These are phyloP conservation scores for Ahaetulla prasina DNA, from an alignment of 2,113 vertebrate species.

Conservation along the genomic window DNA sequence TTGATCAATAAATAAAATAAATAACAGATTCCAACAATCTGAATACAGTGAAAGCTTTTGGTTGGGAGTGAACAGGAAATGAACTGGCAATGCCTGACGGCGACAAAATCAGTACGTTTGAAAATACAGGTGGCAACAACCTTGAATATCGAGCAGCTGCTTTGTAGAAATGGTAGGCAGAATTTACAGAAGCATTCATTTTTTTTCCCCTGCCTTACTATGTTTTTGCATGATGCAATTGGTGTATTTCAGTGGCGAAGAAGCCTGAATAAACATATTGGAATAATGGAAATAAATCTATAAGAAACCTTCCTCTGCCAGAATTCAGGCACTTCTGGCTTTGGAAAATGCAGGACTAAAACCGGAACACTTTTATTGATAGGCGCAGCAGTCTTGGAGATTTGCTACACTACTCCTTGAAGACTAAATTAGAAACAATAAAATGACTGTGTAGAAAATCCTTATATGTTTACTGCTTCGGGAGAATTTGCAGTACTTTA, in stretches of 20 bases:
- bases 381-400: constrained; percentile 1
- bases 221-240: neutral
- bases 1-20: too few species aligned
- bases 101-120: neutral
- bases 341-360: constrained; percentile 13
- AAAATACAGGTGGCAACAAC: neutral
- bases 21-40: neutral
- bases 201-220: neutral
- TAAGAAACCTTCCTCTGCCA: neutral
- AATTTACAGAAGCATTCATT: neutral
- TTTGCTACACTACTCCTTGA: constrained; percentile 17
- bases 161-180: neutral
- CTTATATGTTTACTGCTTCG: fast-evolving
- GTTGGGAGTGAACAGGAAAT: neutral
- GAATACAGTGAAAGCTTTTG: neutral
- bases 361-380: neutral
- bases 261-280: neutral
- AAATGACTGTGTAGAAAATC: neutral
- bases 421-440: constrained; percentile 31
- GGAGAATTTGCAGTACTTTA: neutral
- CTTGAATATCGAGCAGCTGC: neutral
- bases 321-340: fast-evolving
- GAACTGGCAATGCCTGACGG: neutral
- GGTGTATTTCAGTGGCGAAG: neutral
- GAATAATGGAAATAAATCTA: neutral